phyloP scores from a whole-genome alignment of 2,888 invertebrate species.

The Cynaeus angustus region DNA sequence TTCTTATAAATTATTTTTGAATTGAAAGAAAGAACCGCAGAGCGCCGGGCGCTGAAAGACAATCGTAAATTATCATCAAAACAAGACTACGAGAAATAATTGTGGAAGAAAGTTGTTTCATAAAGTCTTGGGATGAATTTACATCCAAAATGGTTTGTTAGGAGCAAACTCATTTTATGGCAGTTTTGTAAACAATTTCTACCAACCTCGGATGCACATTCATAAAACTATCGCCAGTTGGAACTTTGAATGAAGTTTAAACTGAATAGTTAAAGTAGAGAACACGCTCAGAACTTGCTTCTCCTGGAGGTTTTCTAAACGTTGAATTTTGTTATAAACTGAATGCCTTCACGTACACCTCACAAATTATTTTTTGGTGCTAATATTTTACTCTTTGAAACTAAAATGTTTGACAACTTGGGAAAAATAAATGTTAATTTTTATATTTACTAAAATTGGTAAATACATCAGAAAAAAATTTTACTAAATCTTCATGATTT shows the following conservation, averaged over 20 bases:
- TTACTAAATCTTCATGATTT: no score
- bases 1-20: no score
- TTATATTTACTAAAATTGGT: no score
- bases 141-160: slow-evolving; percentile 2
- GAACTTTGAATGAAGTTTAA: slow-evolving; percentile 4
- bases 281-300: neutral
- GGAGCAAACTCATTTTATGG: neutral
- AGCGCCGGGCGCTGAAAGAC: neutral
- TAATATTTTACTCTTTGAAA: no score
- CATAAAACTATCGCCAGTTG: slow-evolving; percentile 2
- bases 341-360: no score
- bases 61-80: no score
- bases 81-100: no score
- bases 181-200: slow-evolving; percentile 4
- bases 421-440: no score
- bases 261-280: neutral
- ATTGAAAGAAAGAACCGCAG: neutral
- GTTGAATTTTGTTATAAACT: neutral
- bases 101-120: no score
- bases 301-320: neutral
- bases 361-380: no score
- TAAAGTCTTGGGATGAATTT: neutral
- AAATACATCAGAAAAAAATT: no score
- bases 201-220: slow-evolving; percentile 1
- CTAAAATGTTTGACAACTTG: no score